Base-by-base conservation (phyloP, 1,140 invertebrate genomes). In the Drosophila nikananu region DNA sequence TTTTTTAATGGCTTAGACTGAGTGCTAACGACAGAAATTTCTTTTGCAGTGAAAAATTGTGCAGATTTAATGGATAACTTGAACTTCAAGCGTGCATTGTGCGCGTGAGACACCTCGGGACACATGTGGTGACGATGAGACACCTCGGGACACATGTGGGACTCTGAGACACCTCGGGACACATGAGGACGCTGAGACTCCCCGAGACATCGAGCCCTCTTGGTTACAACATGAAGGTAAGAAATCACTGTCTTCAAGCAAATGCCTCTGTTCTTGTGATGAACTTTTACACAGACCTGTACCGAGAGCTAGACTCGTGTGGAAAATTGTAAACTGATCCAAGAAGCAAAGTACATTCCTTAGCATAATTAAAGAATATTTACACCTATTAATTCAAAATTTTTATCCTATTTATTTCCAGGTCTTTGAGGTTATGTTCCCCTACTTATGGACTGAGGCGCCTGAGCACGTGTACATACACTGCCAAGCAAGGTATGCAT, bases 271-370 rank as follows among this genome's bases (percentile, higher is more conserved):
- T 32, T 49, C 9, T 37, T 32, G n/a, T 87, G 83, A 87, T 89
- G 84, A 89, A 41, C 7, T 74, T 83, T 57, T 89, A 77, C 83
- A 89, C 77, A 87, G 83, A 87, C 83, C 83, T 87, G 83, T 87
- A 65, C 83, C 73, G 52, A 87, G 80, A 39, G 27, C 67, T 72
- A 86, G 25, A 83, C 52, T 48, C 72, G 59, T 87, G 83, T 54
- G 57, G 83, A 80, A 55, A 61, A 30, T n/a, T 64, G 60, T 89
- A 80, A 89, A 54, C 83, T 87, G 83, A 87, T 41, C 17, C 2
- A 19, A 51, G 12, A 13, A 39, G 17, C 19, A 59, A 25, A 6
- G 17, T 48, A 23, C 0, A 21, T 32, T 1, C 44, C 17, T 1
- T 51, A 1, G 17, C 48, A 7, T n/a, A 3, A 12, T n/a, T 35